Evolutionary conservation across 2,888 invertebrate genomes (phyloP).

Genomic region (Microplitis manilae): DNA sequence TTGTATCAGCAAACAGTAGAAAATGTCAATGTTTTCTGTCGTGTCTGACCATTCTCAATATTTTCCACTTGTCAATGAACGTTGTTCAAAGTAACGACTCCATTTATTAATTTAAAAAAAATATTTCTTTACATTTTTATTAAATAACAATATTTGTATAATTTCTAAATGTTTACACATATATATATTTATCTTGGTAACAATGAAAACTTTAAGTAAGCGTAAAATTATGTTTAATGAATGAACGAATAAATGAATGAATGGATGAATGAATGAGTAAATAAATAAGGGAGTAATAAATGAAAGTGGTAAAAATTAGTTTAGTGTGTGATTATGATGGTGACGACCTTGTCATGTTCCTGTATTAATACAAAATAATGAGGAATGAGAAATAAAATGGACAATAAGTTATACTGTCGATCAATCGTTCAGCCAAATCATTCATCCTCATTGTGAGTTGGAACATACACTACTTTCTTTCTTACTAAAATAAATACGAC

Average conservation of each 20-base stretch:
- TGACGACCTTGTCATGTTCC: not conserved
- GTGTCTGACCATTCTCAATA: conserved; percentile 1
- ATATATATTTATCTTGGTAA: too few relatives aligned
- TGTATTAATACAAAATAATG: not conserved
- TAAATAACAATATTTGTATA: not conserved
- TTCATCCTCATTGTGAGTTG: not conserved
- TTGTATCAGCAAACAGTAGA: not conserved
- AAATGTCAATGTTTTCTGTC: not conserved
- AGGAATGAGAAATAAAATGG: not conserved
- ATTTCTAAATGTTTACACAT: not conserved
- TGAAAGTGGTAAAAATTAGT: not conserved
- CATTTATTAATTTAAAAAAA: not conserved
- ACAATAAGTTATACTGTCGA: not conserved
- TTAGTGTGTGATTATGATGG: not conserved
- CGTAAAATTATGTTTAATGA: not conserved
- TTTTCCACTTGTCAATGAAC: not conserved
- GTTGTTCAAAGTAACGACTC: not conserved
- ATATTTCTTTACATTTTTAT: not conserved
- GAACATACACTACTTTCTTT: not conserved
- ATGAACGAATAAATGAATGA: not conserved
- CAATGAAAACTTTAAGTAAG: not conserved
- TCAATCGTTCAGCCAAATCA: not conserved
- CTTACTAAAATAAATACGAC: not conserved
- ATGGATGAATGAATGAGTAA: not conserved
- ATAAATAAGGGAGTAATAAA: not conserved